Evolutionary conservation across 2,888 invertebrate genomes (phyloP), one percentile per base, ranked within the genome.

Genomic region (Zonitis immaculata): DNA sequence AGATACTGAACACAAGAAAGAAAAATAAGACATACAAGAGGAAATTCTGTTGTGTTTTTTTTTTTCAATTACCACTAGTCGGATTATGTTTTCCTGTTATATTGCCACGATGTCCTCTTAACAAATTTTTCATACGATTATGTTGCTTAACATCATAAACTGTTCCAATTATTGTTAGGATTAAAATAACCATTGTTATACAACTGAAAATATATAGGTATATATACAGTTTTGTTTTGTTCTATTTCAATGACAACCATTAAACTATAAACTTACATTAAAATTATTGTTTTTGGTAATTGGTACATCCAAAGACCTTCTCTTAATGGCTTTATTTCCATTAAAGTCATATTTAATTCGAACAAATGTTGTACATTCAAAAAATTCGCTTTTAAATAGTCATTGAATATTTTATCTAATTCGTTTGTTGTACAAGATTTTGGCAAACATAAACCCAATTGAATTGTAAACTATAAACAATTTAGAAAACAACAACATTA

Each of bases 391-490:
- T 59, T 54, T 26, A 78, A 70, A 55, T 76, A 72, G 8, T 52
- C 54, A 20, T 66, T 55, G 8, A 78, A 52, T 35, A 77, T 61
- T 5, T 57, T 7, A 1, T 58, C 49, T 11, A 79, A 39, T 14
- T 78, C 73, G 12, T 60, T 51, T 2, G 59, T 57, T 1, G 71
- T 62, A 51, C 79, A 79, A 0, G 74, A 70, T 4, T 69, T 65
- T 0, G 79, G 79, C 6, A 77, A 56, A 53, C 79, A 79, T 3
- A 79, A 63, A 3, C 78, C 79, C 5, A 79, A 58, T 18, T 72
- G 71, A 8, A 78, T 64, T 5, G 70, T 56, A 57, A 75, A 72
- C 78, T 79, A 59, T 25, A 72, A 65, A 30, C 56, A 58, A 35
- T 27, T 22, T 22, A 22, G 3, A 22, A 22, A 22, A 22, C 5